Conservation (phyloP, 1,140 invertebrate genomes). For the Lordiphosa mommai region DNA sequence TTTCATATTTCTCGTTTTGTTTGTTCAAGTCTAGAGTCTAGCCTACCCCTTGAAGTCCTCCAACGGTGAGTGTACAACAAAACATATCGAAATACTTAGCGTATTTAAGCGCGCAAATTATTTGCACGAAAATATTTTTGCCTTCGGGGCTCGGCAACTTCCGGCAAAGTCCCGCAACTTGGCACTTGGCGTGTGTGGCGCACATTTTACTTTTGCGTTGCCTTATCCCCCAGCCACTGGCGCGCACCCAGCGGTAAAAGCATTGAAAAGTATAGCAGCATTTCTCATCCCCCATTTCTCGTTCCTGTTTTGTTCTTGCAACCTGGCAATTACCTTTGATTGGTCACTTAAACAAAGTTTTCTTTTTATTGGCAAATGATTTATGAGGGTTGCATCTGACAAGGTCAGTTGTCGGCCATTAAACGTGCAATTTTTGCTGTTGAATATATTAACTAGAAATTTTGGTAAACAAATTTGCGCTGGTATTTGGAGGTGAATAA, state of each 20-base stretch:
- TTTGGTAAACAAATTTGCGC: constrained; percentile 6
- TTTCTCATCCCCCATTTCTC: background rate
- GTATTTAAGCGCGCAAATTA: constrained; percentile 73
- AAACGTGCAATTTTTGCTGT: constrained; percentile 13
- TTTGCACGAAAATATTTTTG: constrained; percentile 76
- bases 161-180: constrained; percentile 48
- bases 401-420: constrained; percentile 32
- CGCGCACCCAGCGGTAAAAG: background rate
- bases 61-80: too few species aligned
- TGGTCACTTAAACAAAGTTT: constrained; percentile 61
- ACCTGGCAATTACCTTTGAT: constrained; percentile 66
- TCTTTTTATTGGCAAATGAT: constrained; percentile 61
- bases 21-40: too few species aligned
- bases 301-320: constrained; percentile 10
- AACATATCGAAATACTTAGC: constrained; percentile 56
- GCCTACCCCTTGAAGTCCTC: too few species aligned
- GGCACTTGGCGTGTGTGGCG: constrained; percentile 72
- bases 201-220: constrained; percentile 48
- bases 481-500: background rate
- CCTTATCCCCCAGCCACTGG: background rate
- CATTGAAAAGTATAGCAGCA: background rate
- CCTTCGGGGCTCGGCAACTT: constrained; percentile 45
- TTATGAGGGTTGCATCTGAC: constrained; percentile 33
- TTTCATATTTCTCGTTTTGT: too few species aligned
- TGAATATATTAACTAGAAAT: constrained; percentile 16